Evolutionary conservation across 2,888 invertebrate genomes (phyloP), one percentile per base, ranked within the genome.

Genomic region (Trissoscelio sp.): DNA sequence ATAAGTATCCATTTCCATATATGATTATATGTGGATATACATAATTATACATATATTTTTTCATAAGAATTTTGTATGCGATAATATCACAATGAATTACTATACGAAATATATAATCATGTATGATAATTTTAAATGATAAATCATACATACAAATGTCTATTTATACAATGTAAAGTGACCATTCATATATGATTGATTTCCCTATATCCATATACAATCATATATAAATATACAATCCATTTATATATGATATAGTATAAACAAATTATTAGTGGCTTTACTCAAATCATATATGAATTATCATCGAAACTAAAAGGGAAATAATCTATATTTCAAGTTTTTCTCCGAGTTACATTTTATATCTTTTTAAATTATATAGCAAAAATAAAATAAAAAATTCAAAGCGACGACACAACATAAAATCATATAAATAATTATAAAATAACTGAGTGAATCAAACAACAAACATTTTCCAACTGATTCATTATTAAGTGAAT

Each of bases 41-140:
- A 64, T 64, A 48, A 20, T 48, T 62, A 48, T 48, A 31, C 42
- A 20, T 64, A 34, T 64, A 64, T 64, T 66, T 51, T 60, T 42
- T 16, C 44, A 62, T 46, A 44, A 4, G 34, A 62, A 42, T 46
- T 62, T 62, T 62, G 12, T 46, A 62, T 31, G 46, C 14, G n/a
- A 46, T 18, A 28, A 28, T 28, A 28, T 28, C 28, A 62, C n/a
- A 18, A 44, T 24, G 16, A 60, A 60, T 60, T 24, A 22, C 7
- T 12, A 9, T 18, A 44, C 18, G 2, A 18, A 44, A 44, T 44
- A 18, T 44, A 44, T 18, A 44, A 44, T 18, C 9, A 16, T 39
- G 57, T 37, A 39, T 57, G 37, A 39, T 39, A 16, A 18, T 44
- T 44, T 42, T 16, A 22, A 9, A 37, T 28, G 24, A 4, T n/a